Percentiles rank a stretch among this genome's conserved stretches.
Conservation (phyloP, 2,888 invertebrate species). For the Macrosiphum euphorbiae region DNA sequence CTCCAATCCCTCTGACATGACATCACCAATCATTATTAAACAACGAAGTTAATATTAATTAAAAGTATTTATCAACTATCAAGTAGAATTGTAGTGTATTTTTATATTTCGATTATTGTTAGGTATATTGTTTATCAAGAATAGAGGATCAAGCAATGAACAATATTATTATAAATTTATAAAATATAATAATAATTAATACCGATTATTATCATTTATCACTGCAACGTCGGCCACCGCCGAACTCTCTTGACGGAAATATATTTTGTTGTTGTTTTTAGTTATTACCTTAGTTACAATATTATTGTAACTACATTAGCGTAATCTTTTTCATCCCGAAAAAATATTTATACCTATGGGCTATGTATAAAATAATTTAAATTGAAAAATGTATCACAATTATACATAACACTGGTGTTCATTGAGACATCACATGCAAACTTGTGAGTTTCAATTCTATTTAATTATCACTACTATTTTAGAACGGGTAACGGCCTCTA, state of each 20-base stretch:
- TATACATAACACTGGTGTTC: background rate
- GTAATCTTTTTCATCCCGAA: background rate
- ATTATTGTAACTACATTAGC: background rate
- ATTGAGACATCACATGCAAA: background rate
- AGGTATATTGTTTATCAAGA: background rate
- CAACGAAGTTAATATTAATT: background rate
- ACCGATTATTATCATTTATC: background rate
- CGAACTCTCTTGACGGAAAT: background rate
- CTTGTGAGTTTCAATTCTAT: background rate
- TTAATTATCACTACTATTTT: background rate
- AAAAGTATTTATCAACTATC: too few species aligned
- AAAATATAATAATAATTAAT: background rate
- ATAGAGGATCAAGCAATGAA: background rate
- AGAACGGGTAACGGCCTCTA: background rate
- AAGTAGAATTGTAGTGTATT: background rate
- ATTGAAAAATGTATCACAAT: background rate
- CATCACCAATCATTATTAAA: background rate
- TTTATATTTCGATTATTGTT: background rate
- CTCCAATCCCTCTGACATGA: background rate
- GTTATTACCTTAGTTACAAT: background rate
- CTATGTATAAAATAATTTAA: background rate
- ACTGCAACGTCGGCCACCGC: background rate
- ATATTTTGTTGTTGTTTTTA: background rate
- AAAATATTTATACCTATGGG: background rate
- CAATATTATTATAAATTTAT: background rate